These are phyloP conservation scores for Pseudoips prasinana DNA, from an alignment of 2,888 invertebrate species.

Conservation along the genomic window DNA sequence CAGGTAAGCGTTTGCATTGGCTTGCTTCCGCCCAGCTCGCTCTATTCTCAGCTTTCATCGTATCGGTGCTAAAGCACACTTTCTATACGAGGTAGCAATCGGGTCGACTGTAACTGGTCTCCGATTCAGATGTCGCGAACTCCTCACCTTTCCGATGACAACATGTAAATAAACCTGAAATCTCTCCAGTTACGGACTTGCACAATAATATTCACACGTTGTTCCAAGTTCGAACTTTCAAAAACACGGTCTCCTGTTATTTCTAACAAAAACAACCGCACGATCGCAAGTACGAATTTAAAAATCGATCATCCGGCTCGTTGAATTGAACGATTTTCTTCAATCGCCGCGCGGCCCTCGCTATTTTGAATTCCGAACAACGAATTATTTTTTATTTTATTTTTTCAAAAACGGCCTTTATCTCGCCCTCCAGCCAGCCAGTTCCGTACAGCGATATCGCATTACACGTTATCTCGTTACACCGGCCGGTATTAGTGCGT, in stretches of 20 bases:
- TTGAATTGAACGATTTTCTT: conserved; percentile 52
- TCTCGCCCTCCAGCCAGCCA: conserved; percentile 64
- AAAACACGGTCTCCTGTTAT: conserved; percentile 3
- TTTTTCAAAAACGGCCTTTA: conserved; percentile 66
- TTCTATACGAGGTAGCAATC: conserved; percentile 20
- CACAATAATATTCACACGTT: too few relatives aligned
- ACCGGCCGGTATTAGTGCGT: conserved; percentile 54
- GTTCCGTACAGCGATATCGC: conserved; percentile 72
- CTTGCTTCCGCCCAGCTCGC: conserved; percentile 18
- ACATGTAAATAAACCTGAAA: conserved; percentile 3
- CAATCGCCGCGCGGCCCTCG: conserved; percentile 49
- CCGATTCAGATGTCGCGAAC: conserved; percentile 8
- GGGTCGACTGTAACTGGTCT: conserved; percentile 21
- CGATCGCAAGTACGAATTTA: conserved; percentile 22
- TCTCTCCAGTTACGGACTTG: too few relatives aligned
- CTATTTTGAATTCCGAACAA: conserved; percentile 72
- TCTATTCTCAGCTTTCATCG: conserved; percentile 23
- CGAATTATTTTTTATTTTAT: conserved; percentile 56
- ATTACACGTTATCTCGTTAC: conserved; percentile 76
- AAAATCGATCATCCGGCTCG: conserved; percentile 46
- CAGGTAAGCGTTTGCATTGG: conserved; percentile 28
- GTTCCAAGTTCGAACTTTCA: not conserved
- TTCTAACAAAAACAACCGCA: conserved; percentile 4
- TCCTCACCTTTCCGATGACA: conserved; percentile 15
- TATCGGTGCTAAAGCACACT: conserved; percentile 16